Evolutionary conservation across 30 jellyfish, hydroid and myxozoan species (phyloP).

Genomic region (Catostylus mosaicus): DNA sequence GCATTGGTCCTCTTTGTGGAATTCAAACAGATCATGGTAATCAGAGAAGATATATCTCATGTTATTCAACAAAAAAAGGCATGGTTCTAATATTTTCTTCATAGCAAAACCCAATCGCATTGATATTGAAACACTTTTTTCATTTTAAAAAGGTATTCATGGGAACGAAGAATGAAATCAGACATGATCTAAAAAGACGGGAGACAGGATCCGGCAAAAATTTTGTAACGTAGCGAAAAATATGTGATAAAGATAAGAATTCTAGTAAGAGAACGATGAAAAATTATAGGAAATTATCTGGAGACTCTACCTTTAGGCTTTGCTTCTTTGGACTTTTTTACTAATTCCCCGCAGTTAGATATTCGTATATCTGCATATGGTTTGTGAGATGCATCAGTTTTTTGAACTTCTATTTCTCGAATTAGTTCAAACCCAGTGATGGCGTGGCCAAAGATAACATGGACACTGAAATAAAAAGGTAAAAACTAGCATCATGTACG

Average conservation of each 20-base stretch:
- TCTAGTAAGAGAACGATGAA: background rate
- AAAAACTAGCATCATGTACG: background rate
- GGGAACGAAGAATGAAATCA: too few relatives aligned
- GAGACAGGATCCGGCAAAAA: too few relatives aligned
- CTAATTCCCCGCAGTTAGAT: conserved; percentile 94
- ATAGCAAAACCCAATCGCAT: too few relatives aligned
- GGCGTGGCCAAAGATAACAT: conserved; percentile 97
- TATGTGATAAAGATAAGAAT: background rate
- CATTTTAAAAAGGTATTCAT: too few relatives aligned
- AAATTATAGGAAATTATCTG: background rate
- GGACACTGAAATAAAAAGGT: conserved; percentile 68
- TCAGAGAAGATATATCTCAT: too few relatives aligned
- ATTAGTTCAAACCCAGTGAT: conserved; percentile 87
- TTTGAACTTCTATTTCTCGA: conserved; percentile 93
- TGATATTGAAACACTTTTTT: too few relatives aligned
- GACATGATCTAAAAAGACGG: too few relatives aligned
- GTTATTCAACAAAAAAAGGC: too few relatives aligned
- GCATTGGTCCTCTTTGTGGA: too few relatives aligned
- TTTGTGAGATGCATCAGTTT: conserved; percentile 82
- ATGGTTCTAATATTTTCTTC: too few relatives aligned
- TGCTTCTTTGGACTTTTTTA: conserved; percentile 70
- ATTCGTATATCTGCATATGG: conserved; percentile 96
- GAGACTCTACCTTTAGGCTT: background rate
- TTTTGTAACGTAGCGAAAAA: background rate
- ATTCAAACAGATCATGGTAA: too few relatives aligned